Evolutionary conservation across 2,113 vertebrate species (phyloP).

Genomic region (Misgurnus mizolepis): DNA sequence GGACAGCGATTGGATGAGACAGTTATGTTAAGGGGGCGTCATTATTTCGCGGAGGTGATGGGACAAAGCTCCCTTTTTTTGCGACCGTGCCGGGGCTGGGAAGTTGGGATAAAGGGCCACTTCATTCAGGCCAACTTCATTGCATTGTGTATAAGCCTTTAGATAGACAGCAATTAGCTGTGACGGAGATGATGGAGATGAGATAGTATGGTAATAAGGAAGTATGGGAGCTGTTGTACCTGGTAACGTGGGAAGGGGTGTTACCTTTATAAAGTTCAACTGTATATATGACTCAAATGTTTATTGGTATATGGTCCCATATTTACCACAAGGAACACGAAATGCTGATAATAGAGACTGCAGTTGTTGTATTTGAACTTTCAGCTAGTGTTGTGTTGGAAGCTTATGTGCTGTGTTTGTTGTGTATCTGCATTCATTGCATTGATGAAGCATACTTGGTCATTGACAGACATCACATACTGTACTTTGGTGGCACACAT

Average conservation of each 20-base stretch:
- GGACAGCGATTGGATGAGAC: slow-evolving; percentile 59
- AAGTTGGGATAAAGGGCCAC: slow-evolving; percentile 55
- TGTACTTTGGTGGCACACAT: neutral
- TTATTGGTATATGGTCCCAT: slow-evolving; percentile 20
- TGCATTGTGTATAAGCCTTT: slow-evolving; percentile 62
- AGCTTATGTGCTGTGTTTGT: neutral
- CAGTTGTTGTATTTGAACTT: neutral
- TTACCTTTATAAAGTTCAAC: slow-evolving; percentile 29
- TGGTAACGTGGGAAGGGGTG: slow-evolving; percentile 10
- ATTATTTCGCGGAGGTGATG: slow-evolving; percentile 66
- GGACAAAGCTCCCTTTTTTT: slow-evolving; percentile 71
- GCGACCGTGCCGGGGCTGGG: slow-evolving; percentile 51
- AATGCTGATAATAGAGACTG: slow-evolving; percentile 27
- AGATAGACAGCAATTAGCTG: slow-evolving; percentile 61
- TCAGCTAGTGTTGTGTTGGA: neutral
- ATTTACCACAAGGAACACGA: neutral
- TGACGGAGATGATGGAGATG: slow-evolving; percentile 55
- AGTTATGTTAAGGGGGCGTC: slow-evolving; percentile 66
- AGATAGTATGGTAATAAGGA: neutral
- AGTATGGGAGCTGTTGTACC: neutral
- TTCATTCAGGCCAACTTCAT: slow-evolving; percentile 48
- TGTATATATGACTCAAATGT: slow-evolving; percentile 12
- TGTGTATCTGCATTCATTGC: neutral
- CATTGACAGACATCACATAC: slow-evolving; percentile 6
- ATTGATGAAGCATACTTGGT: slow-evolving; percentile 2